A percentile compares a stretch with the other conserved stretches of the same genome.
Evolutionary conservation across 2,797 vertebrate species (phyloP).

Genomic region (Enteromius mattozi): DNA sequence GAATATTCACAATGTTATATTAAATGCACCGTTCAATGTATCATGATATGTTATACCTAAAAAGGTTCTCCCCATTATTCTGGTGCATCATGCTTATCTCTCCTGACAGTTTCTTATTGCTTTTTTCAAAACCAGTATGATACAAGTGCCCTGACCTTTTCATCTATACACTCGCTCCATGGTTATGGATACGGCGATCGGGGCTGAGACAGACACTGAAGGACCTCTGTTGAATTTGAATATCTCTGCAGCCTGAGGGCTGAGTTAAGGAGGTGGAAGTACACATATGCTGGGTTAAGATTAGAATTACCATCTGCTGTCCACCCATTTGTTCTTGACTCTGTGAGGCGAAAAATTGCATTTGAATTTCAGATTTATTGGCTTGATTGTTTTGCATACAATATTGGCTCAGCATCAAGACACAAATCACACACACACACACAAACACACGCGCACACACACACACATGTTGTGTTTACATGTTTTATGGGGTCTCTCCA

Average conservation of each 20-base stretch:
- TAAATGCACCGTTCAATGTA: no score
- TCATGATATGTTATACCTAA: not conserved
- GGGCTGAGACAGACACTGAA: constrained; percentile 22
- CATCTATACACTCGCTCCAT: constrained; percentile 17
- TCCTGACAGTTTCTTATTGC: constrained; percentile 48
- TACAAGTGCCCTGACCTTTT: constrained; percentile 57
- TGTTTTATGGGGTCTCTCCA: no score
- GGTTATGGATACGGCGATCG: constrained; percentile 1
- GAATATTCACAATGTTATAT: not conserved
- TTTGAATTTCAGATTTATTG: constrained; percentile 14
- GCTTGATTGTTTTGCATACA: constrained; percentile 3
- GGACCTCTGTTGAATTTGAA: constrained; percentile 26
- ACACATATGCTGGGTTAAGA: not conserved
- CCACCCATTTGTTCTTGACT: not conserved
- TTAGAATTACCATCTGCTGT: constrained; percentile 3
- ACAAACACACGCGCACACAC: no score
- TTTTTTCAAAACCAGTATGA: constrained; percentile 29
- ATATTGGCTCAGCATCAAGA: not conserved
- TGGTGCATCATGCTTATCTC: constrained; percentile 34
- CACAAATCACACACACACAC: not conserved
- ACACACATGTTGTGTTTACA: no score
- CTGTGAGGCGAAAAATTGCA: constrained; percentile 13
- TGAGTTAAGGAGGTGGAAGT: not conserved
- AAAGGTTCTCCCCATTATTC: not conserved
- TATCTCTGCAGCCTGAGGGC: constrained; percentile 8